Evolutionary conservation across 2,113 vertebrate species (phyloP), one percentile per base, ranked within the genome.

Genomic region (Platichthys flesus): DNA sequence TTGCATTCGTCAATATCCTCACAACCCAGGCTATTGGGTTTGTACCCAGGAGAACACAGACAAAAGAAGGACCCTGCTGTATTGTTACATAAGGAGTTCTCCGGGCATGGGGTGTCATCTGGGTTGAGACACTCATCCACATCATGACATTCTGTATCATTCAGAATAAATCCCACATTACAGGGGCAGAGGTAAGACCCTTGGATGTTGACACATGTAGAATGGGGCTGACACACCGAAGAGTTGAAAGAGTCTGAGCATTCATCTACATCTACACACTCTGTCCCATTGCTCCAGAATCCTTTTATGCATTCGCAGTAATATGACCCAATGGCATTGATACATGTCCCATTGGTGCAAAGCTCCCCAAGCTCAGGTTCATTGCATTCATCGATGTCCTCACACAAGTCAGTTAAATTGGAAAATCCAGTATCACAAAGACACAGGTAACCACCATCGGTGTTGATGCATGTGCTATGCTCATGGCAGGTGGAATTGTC

Each of bases 201-300:
- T 1, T 45, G 71, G 31, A 67, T 45, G 78, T 95, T 96, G 26
- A 92, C 24, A 24, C 95, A 95, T 37, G 76, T 86, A 13, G 92
- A 93, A 71, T 93, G 16, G 14, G 61, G 54, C 15, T 81, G 85
- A 66, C 95, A 95, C 51, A 81, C 60, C 12, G 92, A 88, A n/a
- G 83, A 37, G 79, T 92, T 93, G 2, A 21, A 9, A 10, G 63
- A 65, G 57, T 49, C 26, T 2, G 79, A 78, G 77, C 95, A 96
- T 83, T 96, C 95, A 65, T 96, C 91, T 23, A 93, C 72, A 85
- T 96, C 95, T 15, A 90, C 2, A 47, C 95, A 96, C 49, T 72
- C 21, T 0, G 88, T 94, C 16, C 64, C 81, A 67, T 94, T 95
- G 71, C 85, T 92, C 86, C 82, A 76, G 83, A 95, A 95, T 57